Base-by-base conservation (phyloP, 2,888 invertebrate species). In the Caenorhabditis sp. region DNA sequence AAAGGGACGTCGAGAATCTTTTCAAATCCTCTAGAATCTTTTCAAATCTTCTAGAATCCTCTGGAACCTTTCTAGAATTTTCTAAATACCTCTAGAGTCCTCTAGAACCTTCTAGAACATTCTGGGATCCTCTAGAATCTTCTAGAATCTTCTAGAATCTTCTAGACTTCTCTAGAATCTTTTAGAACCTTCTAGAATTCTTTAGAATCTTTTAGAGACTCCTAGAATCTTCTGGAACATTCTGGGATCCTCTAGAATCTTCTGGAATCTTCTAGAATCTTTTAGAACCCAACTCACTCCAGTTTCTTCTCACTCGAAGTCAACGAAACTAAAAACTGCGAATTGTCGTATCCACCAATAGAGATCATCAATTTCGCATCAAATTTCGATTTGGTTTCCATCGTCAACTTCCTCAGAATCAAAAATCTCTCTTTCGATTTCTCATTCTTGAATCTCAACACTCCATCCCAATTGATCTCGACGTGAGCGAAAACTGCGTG, bases 361-460 rank as follows among this genome's bases (percentile, higher is more conserved):
- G 61, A 38, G 19, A 61, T 7, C 61, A 61, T 61, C 12, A 61
- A 12, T 41, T 61, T 61, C 41, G 41, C 35, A 19, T 6, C n/a
- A 7, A 24, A 14, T 38, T 61, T 41, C 10, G 38, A 31, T 14
- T 19, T 61, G n/a, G n/a, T n/a, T n/a, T n/a, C n/a, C 22, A 5
- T 41, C 19, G 61, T 6, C 24, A 38, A 24, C 5, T 61, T 38
- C 1, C 10, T 24, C 14, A 61, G 14, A 22, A 24, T 8, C 12
- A 38, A 35, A 35, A 41, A 61, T 47, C 47, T n/a, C 4, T 24
- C 41, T 24, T 61, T 41, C 41, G 14, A 41, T 61, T 5, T 16
- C 4, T 22, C 22, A 41, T 10, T 41, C 24, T 22, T 38, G 22
- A 41, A 61, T 22, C 10, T 19, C 14, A 61, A 7, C 3, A 24